These are phyloP conservation scores for Crioceris asparagi DNA, from an alignment of 2,888 invertebrate species.

Conservation along the genomic window DNA sequence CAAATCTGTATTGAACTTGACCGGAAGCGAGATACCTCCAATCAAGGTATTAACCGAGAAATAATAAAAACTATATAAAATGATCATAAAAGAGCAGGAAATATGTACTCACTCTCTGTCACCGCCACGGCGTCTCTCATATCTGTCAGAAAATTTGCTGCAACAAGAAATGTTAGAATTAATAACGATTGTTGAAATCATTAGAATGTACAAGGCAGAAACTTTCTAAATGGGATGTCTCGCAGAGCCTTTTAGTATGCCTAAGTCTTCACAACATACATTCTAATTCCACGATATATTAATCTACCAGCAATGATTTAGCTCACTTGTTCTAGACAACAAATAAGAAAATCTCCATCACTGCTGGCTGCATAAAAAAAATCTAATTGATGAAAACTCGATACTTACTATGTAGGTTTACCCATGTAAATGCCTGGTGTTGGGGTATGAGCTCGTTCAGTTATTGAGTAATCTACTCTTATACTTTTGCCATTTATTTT, in stretches of 20 bases:
- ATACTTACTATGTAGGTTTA: slow-evolving; percentile 62
- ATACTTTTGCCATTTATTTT: slow-evolving; percentile 90
- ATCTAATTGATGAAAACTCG: background rate
- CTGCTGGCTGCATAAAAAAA: slow-evolving; percentile 1
- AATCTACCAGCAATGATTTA: slow-evolving; percentile 11
- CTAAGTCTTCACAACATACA: slow-evolving; percentile 16
- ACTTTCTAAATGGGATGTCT: slow-evolving; percentile 11
- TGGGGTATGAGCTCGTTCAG: slow-evolving; percentile 91
- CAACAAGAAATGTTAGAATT: slow-evolving; percentile 17
- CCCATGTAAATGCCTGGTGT: slow-evolving; percentile 98
- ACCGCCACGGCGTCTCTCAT: slow-evolving; percentile 25
- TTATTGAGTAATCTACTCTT: slow-evolving; percentile 92
- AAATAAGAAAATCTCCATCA: slow-evolving; percentile 6
- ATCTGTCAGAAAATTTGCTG: slow-evolving; percentile 30
- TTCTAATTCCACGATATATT: slow-evolving; percentile 16
- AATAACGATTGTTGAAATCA: background rate
- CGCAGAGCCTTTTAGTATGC: slow-evolving; percentile 20
- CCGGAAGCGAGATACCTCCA: no score
- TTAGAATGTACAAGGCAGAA: background rate
- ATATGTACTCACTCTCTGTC: slow-evolving; percentile 29
- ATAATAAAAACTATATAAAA: slow-evolving; percentile 1
- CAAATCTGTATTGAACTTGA: background rate
- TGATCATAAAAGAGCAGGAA: background rate
- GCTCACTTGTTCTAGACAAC: slow-evolving; percentile 3
- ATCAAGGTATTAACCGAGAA: no score